Percentiles rank a stretch among this genome's conserved stretches.
These are phyloP conservation scores for Eurytoma californica DNA, from an alignment of 2,888 invertebrate species.

Conservation along the genomic window DNA sequence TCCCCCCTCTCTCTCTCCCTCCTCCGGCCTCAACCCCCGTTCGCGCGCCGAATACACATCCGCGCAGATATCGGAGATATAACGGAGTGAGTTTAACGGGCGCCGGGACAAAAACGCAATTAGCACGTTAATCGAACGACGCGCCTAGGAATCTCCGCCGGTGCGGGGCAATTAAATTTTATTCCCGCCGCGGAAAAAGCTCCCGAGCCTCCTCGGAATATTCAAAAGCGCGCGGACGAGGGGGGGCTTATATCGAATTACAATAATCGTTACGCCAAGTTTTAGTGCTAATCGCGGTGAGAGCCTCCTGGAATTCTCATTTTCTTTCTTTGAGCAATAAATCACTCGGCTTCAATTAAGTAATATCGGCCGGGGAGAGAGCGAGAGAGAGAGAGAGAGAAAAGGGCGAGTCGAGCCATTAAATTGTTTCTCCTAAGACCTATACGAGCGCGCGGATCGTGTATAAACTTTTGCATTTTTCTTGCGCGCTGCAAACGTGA, in stretches of 20 bases:
- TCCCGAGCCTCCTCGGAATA: conserved; percentile 24
- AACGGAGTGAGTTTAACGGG: neutral
- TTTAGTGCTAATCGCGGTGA: conserved; percentile 52
- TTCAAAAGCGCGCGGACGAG: conserved; percentile 13
- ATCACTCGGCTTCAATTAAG: conserved; percentile 58
- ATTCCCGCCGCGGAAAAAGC: conserved; percentile 25
- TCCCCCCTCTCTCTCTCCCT: neutral
- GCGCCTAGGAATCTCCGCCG: conserved; percentile 12
- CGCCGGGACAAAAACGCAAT: conserved; percentile 23
- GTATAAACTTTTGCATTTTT: conserved; percentile 31
- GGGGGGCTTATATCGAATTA: conserved; percentile 28
- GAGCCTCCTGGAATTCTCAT: conserved; percentile 44
- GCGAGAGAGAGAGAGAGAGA: conserved; percentile 14
- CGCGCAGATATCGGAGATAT: neutral
- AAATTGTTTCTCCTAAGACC: conserved; percentile 43
- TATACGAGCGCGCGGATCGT: neutral
- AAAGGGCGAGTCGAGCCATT: conserved; percentile 23
- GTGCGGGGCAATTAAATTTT: conserved; percentile 29
- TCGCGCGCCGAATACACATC: no score
- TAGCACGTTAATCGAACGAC: conserved; percentile 53
- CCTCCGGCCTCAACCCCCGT: neutral
- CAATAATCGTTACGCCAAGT: conserved; percentile 49
- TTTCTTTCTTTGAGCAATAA: conserved; percentile 48
- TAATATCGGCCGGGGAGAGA: conserved; percentile 50
- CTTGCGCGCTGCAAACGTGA: conserved; percentile 12